These are phyloP conservation scores for Mya arenaria DNA, from an alignment of 1,140 invertebrate species.

Conservation along the genomic window DNA sequence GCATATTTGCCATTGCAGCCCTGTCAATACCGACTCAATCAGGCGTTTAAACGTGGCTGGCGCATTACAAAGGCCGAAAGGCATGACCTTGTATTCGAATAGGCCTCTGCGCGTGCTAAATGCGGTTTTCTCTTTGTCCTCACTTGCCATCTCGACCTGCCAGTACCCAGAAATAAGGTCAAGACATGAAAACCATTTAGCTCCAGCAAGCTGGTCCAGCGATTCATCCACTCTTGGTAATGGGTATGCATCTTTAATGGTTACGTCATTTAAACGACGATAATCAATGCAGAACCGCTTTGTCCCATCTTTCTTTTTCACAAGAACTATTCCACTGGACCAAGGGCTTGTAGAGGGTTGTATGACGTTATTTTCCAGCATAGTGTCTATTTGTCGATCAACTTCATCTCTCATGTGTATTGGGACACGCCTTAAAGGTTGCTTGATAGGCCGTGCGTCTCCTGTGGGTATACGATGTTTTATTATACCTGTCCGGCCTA, in stretches of 20 bases:
- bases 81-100: slow-evolving; percentile 58
- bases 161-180: slow-evolving; percentile 82
- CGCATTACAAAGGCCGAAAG: slow-evolving; percentile 66
- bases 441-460: not conserved
- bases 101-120: slow-evolving; percentile 48
- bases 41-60: slow-evolving; percentile 24
- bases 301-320: slow-evolving; percentile 80
- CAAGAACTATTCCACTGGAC: slow-evolving; percentile 81
- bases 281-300: slow-evolving; percentile 83
- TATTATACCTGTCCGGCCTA: not conserved
- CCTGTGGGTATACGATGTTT: not conserved
- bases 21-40: slow-evolving; percentile 54
- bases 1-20: slow-evolving; percentile 15
- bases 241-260: slow-evolving; percentile 58
- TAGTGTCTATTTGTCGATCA: slow-evolving; percentile 54
- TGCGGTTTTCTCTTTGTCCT: slow-evolving; percentile 43
- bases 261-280: slow-evolving; percentile 66
- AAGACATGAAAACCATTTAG: slow-evolving; percentile 79
- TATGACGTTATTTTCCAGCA: slow-evolving; percentile 65
- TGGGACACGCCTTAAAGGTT: not conserved
- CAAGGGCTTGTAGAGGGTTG: slow-evolving; percentile 66
- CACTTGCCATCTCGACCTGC: slow-evolving; percentile 76
- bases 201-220: slow-evolving; percentile 53
- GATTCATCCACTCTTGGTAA: slow-evolving; percentile 60
- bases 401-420: not conserved